A percentile compares a stretch with the other conserved stretches of the same genome.
Evolutionary conservation across 2,888 invertebrate genomes (phyloP).

Genomic region (Diarsia dahlii): DNA sequence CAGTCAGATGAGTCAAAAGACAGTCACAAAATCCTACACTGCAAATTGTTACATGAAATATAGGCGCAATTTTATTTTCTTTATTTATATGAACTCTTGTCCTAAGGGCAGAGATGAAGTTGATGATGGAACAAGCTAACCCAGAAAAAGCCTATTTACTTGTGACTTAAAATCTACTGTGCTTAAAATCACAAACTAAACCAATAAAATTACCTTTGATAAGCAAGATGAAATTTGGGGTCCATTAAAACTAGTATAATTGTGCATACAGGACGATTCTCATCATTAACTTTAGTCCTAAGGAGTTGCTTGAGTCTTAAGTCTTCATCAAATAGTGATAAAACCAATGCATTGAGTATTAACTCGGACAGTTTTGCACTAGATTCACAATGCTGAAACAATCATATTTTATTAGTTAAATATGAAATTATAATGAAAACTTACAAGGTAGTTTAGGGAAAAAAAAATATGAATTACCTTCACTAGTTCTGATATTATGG

Average conservation of each 20-base stretch:
- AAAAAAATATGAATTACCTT: conserved; percentile 72
- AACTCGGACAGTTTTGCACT: conserved; percentile 66
- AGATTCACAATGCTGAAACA: conserved; percentile 67
- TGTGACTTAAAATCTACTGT: neutral
- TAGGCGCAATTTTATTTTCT: neutral
- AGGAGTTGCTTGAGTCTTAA: conserved; percentile 68
- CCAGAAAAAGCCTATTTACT: too few species aligned
- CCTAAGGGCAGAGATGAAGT: too few species aligned
- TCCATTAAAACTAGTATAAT: conserved; percentile 68
- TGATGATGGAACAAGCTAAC: too few species aligned
- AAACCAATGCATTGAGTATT: conserved; percentile 70
- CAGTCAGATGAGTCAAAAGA: neutral
- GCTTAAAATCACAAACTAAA: neutral
- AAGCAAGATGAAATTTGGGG: conserved; percentile 66
- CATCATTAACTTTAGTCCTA: conserved; percentile 56
- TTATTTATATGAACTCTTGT: too few species aligned
- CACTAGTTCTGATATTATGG: conserved; percentile 69
- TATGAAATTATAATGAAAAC: neutral
- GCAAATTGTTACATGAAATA: neutral
- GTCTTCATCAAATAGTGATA: conserved; percentile 72
- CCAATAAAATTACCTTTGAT: conserved; percentile 68
- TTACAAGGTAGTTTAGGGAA: neutral
- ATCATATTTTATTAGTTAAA: conserved; percentile 9
- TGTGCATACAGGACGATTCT: conserved; percentile 67
- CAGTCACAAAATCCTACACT: neutral